Evolutionary conservation across 2,888 invertebrate genomes (phyloP).

Genomic region (Podabrus alpinus): DNA sequence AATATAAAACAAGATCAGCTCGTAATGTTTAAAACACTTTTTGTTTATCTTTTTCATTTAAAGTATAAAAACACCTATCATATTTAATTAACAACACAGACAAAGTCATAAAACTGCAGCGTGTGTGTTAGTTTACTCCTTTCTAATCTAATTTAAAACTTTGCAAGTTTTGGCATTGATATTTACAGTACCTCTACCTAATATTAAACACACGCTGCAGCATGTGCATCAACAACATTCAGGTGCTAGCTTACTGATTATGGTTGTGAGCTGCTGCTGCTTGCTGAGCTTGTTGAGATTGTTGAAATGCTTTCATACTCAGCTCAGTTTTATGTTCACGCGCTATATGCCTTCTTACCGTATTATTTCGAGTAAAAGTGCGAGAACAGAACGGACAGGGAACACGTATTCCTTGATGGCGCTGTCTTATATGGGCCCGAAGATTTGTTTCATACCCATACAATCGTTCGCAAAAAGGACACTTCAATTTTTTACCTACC

Average conservation of each 20-base stretch:
- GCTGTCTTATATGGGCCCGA: slow-evolving; percentile 87
- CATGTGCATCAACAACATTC: slow-evolving; percentile 34
- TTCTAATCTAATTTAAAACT: slow-evolving; percentile 9
- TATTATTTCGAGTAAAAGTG: slow-evolving; percentile 91
- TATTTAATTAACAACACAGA: slow-evolving; percentile 47
- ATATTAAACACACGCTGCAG: slow-evolving; percentile 22
- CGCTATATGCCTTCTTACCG: slow-evolving; percentile 87
- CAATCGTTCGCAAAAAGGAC: slow-evolving; percentile 88
- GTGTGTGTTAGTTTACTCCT: slow-evolving; percentile 42
- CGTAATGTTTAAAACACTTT: slow-evolving; percentile 42
- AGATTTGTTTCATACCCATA: slow-evolving; percentile 93
- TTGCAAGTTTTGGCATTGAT: slow-evolving; percentile 28
- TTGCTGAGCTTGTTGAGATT: slow-evolving; percentile 60
- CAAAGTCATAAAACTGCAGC: slow-evolving; percentile 45
- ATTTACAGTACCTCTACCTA: slow-evolving; percentile 25
- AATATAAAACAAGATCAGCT: slow-evolving; percentile 46
- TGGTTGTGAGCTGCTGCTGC: slow-evolving; percentile 60
- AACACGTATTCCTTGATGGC: slow-evolving; percentile 90
- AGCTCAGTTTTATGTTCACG: slow-evolving; percentile 82
- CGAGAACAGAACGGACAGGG: slow-evolving; percentile 90
- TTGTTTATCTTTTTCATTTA: slow-evolving; percentile 36
- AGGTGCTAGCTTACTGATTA: slow-evolving; percentile 60
- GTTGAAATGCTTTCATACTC: slow-evolving; percentile 68
- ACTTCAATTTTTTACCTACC: slow-evolving; percentile 87
- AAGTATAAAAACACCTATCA: slow-evolving; percentile 45